Evolutionary conservation across 2,888 invertebrate species (phyloP).

Genomic region (Phrixothrix hirtus): DNA sequence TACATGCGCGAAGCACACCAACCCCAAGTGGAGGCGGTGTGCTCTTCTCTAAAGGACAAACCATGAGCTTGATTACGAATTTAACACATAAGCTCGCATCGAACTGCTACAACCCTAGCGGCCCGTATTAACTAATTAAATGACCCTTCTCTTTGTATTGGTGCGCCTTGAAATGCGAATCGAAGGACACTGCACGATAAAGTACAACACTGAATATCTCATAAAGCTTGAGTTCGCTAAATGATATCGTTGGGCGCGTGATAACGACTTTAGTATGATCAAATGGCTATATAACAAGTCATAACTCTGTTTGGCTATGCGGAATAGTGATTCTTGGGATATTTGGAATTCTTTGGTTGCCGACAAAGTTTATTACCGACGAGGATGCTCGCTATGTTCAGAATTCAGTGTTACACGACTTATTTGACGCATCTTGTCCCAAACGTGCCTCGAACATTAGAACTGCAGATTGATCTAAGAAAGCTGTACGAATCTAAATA

Average conservation of each 20-base stretch:
- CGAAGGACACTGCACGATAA: conserved; percentile 21
- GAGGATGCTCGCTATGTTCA: conserved; percentile 34
- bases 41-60: conserved; percentile 36
- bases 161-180: conserved; percentile 11
- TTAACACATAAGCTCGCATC: conserved; percentile 29
- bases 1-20: conserved; percentile 49
- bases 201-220: conserved; percentile 36
- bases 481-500: no score
- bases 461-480: conserved; percentile 19
- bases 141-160: conserved; percentile 9
- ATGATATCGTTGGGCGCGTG: conserved; percentile 49
- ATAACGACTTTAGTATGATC: conserved; percentile 49
- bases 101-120: conserved; percentile 11
- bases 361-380: conserved; percentile 47
- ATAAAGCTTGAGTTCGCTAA: conserved; percentile 44
- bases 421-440: conserved; percentile 29
- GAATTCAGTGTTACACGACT: conserved; percentile 37
- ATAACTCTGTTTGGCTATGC: conserved; percentile 55
- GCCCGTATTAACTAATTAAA: conserved; percentile 27
- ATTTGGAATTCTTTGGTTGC: conserved; percentile 47
- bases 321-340: conserved; percentile 50
- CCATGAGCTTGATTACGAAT: conserved; percentile 33
- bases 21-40: conserved; percentile 53
- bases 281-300: conserved; percentile 53
- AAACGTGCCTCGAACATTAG: conserved; percentile 20